Conservation (phyloP, 2,797 vertebrate genomes). For the Halcyon chelicuti region DNA sequence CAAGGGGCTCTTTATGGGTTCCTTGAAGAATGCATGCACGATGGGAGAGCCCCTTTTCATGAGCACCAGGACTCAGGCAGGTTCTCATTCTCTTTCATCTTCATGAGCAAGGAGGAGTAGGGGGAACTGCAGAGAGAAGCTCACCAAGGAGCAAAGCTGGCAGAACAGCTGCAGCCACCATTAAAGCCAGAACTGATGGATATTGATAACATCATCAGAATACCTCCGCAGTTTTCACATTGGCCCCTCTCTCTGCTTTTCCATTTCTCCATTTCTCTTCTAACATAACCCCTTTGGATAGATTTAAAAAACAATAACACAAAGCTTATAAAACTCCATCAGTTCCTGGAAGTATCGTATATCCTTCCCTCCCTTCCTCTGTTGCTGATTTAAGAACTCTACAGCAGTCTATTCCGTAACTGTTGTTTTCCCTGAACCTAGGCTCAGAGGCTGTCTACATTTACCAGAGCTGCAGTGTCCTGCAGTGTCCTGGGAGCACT, state of each 20-base stretch:
- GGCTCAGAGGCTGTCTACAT: not conserved
- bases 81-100: not conserved
- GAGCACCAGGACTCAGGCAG: fast-evolving
- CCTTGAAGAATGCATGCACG: not conserved
- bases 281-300: not conserved
- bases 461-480: not conserved
- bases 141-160: not conserved
- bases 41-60: not conserved
- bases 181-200: not conserved
- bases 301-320: not conserved
- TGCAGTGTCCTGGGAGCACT: not conserved
- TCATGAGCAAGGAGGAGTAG: fast-evolving
- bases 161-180: not conserved
- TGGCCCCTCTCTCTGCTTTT: not conserved
- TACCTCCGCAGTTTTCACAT: not conserved
- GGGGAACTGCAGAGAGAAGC: not conserved
- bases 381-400: not conserved
- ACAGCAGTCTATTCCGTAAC: not conserved
- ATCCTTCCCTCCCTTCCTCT: not conserved
- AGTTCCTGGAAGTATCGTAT: not conserved
- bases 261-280: not conserved
- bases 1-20: not conserved
- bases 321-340: not conserved
- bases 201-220: not conserved
- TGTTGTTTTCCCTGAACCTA: not conserved